These are phyloP conservation scores for Callopanchax toddi DNA, from an alignment of 2,113 vertebrate species.

Conservation along the genomic window DNA sequence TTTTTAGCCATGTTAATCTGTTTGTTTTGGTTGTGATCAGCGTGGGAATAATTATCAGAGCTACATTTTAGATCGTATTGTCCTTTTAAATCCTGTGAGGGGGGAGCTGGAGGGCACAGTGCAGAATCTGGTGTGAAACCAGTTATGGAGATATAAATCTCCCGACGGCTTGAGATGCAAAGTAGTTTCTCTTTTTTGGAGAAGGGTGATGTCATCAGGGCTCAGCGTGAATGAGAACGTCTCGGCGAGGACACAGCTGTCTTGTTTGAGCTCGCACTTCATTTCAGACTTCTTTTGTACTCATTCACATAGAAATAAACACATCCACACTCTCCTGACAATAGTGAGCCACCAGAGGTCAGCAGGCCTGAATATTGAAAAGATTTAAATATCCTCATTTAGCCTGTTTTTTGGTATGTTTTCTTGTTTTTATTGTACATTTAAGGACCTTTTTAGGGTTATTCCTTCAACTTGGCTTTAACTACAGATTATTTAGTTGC, in stretches of 20 bases:
- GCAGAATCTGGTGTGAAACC: conserved; percentile 21
- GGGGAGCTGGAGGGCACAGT: conserved; percentile 1
- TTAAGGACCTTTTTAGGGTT: too few relatives aligned
- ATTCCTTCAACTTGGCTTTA: not conserved
- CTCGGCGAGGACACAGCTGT: conserved; percentile 69
- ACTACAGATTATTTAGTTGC: not conserved
- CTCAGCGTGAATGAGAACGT: conserved; percentile 62
- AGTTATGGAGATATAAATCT: conserved; percentile 54
- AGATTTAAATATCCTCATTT: conserved; percentile 18
- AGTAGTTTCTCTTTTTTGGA: conserved; percentile 41
- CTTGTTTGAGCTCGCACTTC: conserved; percentile 63
- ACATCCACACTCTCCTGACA: conserved; percentile 54
- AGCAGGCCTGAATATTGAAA: conserved; percentile 20
- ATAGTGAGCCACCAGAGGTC: conserved; percentile 46
- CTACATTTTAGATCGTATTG: not conserved
- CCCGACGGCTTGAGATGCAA: conserved; percentile 42
- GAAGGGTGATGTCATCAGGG: conserved; percentile 66
- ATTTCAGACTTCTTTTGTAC: conserved; percentile 63
- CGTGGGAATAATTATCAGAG: too few relatives aligned
- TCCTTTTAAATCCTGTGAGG: conserved; percentile 3
- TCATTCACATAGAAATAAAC: conserved; percentile 61
- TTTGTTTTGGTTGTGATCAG: not conserved
- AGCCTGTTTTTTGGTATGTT: not conserved
- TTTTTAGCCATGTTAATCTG: too few relatives aligned
- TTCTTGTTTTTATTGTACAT: not conserved